Percentiles rank a stretch among this genome's conserved stretches.
Evolutionary conservation across 2,113 vertebrate species (phyloP).

Genomic region (Solea senegalensis): DNA sequence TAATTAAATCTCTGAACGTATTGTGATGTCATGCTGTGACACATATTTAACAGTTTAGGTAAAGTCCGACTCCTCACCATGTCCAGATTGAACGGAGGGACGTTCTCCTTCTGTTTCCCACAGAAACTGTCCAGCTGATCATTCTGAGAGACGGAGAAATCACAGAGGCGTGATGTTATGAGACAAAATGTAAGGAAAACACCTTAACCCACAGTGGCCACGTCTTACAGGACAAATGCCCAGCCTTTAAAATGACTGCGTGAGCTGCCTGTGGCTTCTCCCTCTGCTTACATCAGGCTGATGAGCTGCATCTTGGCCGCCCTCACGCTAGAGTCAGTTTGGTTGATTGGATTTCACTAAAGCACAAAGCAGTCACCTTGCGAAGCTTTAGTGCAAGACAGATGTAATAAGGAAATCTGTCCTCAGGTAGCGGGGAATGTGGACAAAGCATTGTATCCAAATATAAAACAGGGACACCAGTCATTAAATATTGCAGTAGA

Average conservation of each 20-base stretch:
- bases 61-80: slow-evolving; percentile 52
- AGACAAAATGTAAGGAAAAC: not conserved
- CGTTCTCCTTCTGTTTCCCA: slow-evolving; percentile 92
- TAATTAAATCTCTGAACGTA: not conserved
- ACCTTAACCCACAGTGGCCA: too few species aligned
- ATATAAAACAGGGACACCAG: too few species aligned
- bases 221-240: not conserved
- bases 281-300: not conserved
- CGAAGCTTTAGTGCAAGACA: not conserved
- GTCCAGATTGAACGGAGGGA: slow-evolving; percentile 84
- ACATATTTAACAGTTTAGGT: not conserved
- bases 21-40: not conserved
- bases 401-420: too few species aligned
- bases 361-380: not conserved
- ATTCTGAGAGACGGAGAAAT: slow-evolving; percentile 61
- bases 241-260: not conserved
- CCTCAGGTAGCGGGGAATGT: too few species aligned
- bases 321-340: not conserved
- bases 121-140: slow-evolving; percentile 80
- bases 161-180: not conserved
- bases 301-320: not conserved
- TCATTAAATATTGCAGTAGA: too few species aligned
- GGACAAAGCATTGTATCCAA: too few species aligned
- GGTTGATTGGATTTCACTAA: slow-evolving; percentile 9
- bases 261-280: not conserved